Percentiles rank a stretch among this genome's conserved stretches.
These are phyloP conservation scores for Strigamia maritima DNA, from an alignment of 2,888 invertebrate genomes.

Conservation along the genomic window DNA sequence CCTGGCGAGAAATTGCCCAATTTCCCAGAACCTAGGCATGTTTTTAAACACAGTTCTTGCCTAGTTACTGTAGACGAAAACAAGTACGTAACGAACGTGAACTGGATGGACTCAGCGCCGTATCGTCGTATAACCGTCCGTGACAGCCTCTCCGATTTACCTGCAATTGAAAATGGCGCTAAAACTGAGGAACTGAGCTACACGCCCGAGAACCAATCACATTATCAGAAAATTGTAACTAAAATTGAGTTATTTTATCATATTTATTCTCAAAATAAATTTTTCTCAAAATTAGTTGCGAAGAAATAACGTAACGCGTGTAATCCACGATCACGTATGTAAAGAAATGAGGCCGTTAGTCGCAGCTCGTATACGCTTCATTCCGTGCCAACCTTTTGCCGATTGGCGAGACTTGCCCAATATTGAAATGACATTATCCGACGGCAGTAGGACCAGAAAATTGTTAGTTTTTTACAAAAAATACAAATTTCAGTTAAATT, in stretches of 20 bases:
- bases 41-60: constrained; percentile 68
- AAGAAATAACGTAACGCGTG: constrained; percentile 58
- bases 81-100: constrained; percentile 57
- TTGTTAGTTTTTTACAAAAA: constrained; percentile 54
- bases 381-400: constrained; percentile 70
- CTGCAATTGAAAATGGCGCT: constrained; percentile 69
- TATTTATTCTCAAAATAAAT: neutral
- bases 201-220: constrained; percentile 65
- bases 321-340: constrained; percentile 72
- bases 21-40: constrained; percentile 76
- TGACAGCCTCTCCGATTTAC: constrained; percentile 81
- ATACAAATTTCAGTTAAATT: neutral
- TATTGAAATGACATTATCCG: constrained; percentile 64
- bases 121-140: constrained; percentile 71
- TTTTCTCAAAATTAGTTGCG: constrained; percentile 57
- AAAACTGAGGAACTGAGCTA: constrained; percentile 68
- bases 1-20: constrained; percentile 70
- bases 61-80: constrained; percentile 63
- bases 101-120: constrained; percentile 69
- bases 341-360: constrained; percentile 79
- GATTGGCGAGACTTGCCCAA: constrained; percentile 87
- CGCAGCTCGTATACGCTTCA: constrained; percentile 70
- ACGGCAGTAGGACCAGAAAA: constrained; percentile 65
- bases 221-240: constrained; percentile 65
- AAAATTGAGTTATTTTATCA: neutral